Percentiles rank a stretch among this genome's conserved stretches.
These are phyloP conservation scores for Aurelia sp. DNA, from an alignment of 30 jellyfish, hydroid and myxozoan genomes.

Conservation along the genomic window DNA sequence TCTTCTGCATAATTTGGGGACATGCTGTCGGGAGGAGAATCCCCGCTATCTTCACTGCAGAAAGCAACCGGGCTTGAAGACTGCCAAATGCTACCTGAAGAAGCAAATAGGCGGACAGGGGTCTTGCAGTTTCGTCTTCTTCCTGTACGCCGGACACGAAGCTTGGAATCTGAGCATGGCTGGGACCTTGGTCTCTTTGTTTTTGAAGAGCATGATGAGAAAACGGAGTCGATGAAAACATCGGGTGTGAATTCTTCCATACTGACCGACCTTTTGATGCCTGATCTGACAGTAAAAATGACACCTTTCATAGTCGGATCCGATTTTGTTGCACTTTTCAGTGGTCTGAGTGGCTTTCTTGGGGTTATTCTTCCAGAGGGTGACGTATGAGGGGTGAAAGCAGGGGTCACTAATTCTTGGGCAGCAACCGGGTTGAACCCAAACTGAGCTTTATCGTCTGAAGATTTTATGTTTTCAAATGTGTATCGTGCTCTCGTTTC, in stretches of 20 bases:
- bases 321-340: conserved; percentile 74
- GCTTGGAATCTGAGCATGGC: conserved; percentile 72
- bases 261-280: conserved; percentile 60
- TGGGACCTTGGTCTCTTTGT: conserved; percentile 68
- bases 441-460: not conserved
- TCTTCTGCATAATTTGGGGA: conserved; percentile 65
- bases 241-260: conserved; percentile 73
- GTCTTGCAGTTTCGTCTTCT: conserved; percentile 76
- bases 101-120: conserved; percentile 64
- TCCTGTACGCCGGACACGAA: conserved; percentile 48
- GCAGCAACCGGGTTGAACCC: not conserved
- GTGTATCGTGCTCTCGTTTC: conserved; percentile 19
- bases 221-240: conserved; percentile 65
- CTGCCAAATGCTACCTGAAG: conserved; percentile 44
- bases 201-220: conserved; percentile 40
- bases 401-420: conserved; percentile 40
- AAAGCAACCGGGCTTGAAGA: conserved; percentile 41
- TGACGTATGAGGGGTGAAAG: conserved; percentile 39
- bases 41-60: conserved; percentile 70
- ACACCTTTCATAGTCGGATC: conserved; percentile 85
- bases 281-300: conserved; percentile 72
- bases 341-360: conserved; percentile 79
- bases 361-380: conserved; percentile 75
- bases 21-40: conserved; percentile 45
- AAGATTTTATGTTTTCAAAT: conserved; percentile 30